These are phyloP conservation scores for Crotalus viridis DNA, from an alignment of 2,113 vertebrate species.

Conservation along the genomic window DNA sequence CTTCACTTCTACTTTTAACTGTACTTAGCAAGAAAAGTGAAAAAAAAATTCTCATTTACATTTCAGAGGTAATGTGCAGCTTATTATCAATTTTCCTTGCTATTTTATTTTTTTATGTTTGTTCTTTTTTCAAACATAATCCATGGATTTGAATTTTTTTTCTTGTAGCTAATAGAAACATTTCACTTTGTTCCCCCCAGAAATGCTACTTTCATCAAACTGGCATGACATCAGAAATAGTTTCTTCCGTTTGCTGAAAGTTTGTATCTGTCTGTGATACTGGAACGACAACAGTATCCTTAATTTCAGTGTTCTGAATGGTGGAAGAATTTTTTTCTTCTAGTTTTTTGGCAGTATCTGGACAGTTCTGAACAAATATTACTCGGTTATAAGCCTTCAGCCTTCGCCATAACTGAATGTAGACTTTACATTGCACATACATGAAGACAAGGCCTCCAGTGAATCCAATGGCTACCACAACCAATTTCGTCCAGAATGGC, in stretches of 20 bases:
- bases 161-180: constrained; percentile 49
- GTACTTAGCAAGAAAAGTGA: constrained; percentile 55
- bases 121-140: constrained; percentile 30
- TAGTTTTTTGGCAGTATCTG: constrained; percentile 82
- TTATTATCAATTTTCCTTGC: constrained; percentile 47
- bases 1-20: constrained; percentile 53
- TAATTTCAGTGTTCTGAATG: constrained; percentile 67
- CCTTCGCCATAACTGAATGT: constrained; percentile 92
- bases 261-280: constrained; percentile 71
- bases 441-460: constrained; percentile 93
- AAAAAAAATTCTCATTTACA: constrained; percentile 55
- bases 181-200: neutral
- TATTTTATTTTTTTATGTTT: constrained; percentile 18
- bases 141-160: constrained; percentile 42
- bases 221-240: constrained; percentile 71
- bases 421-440: constrained; percentile 97
- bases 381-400: constrained; percentile 97
- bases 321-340: constrained; percentile 69
- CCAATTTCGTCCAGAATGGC: constrained; percentile 98
- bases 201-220: constrained; percentile 72
- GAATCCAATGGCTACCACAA: constrained; percentile 90
- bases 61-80: constrained; percentile 54
- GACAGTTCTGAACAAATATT: constrained; percentile 97
- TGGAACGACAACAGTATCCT: constrained; percentile 74
- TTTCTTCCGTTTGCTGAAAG: constrained; percentile 70